Evolutionary conservation across 2,888 invertebrate species (phyloP).

Genomic region (Sphaerolaimus hirsutus): DNA sequence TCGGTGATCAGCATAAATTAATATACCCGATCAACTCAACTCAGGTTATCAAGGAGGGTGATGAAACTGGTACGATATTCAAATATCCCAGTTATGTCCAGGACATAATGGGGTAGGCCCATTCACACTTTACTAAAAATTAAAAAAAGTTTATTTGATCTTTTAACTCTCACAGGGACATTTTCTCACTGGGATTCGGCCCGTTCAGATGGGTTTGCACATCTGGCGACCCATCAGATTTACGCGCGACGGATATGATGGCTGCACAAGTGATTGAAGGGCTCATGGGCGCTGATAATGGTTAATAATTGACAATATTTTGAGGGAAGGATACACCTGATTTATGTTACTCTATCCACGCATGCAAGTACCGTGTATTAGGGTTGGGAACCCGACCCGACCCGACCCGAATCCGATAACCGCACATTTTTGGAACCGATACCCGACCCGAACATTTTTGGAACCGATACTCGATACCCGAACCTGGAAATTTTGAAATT

Average conservation of each 20-base stretch:
- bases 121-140: background rate
- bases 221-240: constrained; percentile 33
- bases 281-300: constrained; percentile 12
- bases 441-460: no score
- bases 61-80: constrained; percentile 30
- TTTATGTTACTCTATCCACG: no score
- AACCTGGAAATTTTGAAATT: no score
- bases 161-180: constrained; percentile 28
- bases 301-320: no score
- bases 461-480: no score
- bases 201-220: constrained; percentile 42
- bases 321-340: no score
- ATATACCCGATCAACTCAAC: no score
- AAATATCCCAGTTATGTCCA: constrained; percentile 40
- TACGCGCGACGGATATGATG: constrained; percentile 34
- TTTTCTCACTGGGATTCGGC: constrained; percentile 41
- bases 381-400: no score
- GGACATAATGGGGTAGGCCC: constrained; percentile 38
- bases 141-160: background rate
- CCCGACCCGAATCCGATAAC: no score
- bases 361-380: no score
- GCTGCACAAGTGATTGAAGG: constrained; percentile 31
- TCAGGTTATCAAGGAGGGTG: constrained; percentile 22
- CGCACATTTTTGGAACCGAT: no score
- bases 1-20: no score